These are phyloP conservation scores for Neolamprologus caudopunctatus DNA, from an alignment of 2,113 vertebrate species.

Conservation along the genomic window DNA sequence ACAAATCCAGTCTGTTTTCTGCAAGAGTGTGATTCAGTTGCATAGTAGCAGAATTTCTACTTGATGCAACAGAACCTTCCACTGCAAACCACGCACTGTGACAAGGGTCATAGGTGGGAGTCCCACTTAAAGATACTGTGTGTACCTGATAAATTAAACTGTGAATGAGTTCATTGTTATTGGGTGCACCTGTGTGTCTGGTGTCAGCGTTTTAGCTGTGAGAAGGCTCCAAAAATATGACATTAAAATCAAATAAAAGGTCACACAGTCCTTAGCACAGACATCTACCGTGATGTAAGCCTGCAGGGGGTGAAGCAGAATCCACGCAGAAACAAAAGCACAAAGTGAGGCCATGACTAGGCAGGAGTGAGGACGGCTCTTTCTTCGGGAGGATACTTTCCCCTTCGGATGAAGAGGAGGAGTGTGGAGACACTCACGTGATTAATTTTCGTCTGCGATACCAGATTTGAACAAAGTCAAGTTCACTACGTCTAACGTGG, in stretches of 20 bases:
- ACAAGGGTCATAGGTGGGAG: not conserved
- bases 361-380: not conserved
- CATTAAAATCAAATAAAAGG: not conserved
- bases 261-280: not conserved
- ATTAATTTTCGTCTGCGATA: not conserved
- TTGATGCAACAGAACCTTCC: not conserved
- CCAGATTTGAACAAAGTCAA: not conserved
- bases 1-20: not conserved
- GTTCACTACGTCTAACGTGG: not conserved
- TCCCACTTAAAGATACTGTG: not conserved
- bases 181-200: not conserved
- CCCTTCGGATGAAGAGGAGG: constrained; percentile 11
- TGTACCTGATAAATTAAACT: not conserved
- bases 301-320: not conserved
- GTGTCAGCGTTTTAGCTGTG: not conserved
- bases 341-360: not conserved
- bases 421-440: constrained; percentile 5
- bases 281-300: not conserved
- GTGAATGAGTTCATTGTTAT: not conserved
- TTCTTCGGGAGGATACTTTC: not conserved
- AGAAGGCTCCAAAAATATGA: not conserved
- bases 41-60: rapidly evolving
- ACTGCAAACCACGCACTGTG: not conserved
- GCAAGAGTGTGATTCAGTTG: rapidly evolving
- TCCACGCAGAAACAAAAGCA: not conserved